A percentile compares a stretch with the other conserved stretches of the same genome.
Conservation (phyloP, 2,113 vertebrate genomes). For the Xiphorhynchus elegans region DNA sequence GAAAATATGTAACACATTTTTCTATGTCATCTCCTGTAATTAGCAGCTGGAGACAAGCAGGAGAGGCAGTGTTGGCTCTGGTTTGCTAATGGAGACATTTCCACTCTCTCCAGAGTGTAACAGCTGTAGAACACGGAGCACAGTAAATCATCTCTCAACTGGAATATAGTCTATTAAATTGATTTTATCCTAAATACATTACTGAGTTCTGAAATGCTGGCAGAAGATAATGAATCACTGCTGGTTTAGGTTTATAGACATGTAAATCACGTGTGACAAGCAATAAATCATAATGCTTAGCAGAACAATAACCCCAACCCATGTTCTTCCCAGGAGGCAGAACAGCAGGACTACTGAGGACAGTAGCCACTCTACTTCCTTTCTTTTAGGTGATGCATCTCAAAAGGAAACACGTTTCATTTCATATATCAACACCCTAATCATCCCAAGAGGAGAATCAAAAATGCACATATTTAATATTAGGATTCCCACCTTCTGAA, state of each 20-base stretch:
- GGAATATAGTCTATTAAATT: not conserved
- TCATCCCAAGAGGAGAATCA: not conserved
- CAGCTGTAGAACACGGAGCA: not conserved
- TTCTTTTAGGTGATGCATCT: not conserved
- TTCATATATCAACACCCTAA: not conserved
- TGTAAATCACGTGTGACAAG: slow-evolving; percentile 7
- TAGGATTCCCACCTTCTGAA: not conserved
- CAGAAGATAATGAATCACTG: slow-evolving; percentile 7
- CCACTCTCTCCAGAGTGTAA: not conserved
- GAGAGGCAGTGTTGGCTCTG: not conserved
- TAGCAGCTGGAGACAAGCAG: not conserved
- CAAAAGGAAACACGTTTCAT: not conserved
- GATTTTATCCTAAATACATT: slow-evolving; percentile 8
- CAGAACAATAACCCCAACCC: not conserved
- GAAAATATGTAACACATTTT: slow-evolving; percentile 15
- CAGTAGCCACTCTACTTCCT: not conserved
- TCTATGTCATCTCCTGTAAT: not conserved
- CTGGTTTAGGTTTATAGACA: not conserved
- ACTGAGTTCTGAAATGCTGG: slow-evolving; percentile 3
- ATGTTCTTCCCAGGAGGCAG: not conserved
- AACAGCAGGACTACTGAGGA: not conserved
- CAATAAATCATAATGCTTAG: slow-evolving; percentile 22
- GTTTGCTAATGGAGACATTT: not conserved
- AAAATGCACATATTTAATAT: not conserved
- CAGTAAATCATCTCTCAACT: not conserved